Evolutionary conservation across 2,797 vertebrate genomes (phyloP), one percentile per base, ranked within the genome.

Genomic region (Myoxocephalus aenaeus): DNA sequence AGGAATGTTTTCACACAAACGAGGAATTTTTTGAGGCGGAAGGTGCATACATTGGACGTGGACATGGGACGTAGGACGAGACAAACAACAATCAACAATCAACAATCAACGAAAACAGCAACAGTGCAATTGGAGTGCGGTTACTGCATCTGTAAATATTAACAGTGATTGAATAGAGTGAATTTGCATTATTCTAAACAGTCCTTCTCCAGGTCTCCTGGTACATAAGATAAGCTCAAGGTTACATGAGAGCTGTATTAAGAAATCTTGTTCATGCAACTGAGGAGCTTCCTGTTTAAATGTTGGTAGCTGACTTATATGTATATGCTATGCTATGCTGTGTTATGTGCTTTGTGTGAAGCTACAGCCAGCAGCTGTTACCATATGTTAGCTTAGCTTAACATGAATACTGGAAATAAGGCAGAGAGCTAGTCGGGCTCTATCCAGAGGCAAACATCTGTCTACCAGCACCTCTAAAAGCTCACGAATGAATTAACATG

Each of bases 111-210:
- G n/a, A n/a, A n/a, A n/a, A n/a, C n/a, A n/a, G n/a, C n/a, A n/a
- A n/a, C n/a, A n/a, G n/a, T n/a, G n/a, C n/a, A n/a, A n/a, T n/a
- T n/a, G n/a, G n/a, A n/a, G n/a, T n/a, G n/a, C n/a, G n/a, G n/a
- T n/a, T n/a, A n/a, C n/a, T n/a, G n/a, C n/a, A n/a, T n/a, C n/a
- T 78, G 81, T 73, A 80, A 83, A 71, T 77, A 65, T 82, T 78
- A 80, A 40, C 34, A 70, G 22, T n/a, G 7, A 7, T 29, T 32
- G 51, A 53, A 79, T 65, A 77, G 48, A 50, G 13, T 70, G 27
- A 17, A 69, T 86, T 73, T 73, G 42, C 68, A 70, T 76, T 53
- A 73, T 72, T 70, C 77, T 54, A 66, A 77, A 74, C 22, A 57
- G 14, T 72, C 36, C 42, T 57, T 67, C 32, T 68, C 22, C 11